Percentiles rank a stretch among this genome's conserved stretches.
phyloP scores from a whole-genome alignment of 2,113 vertebrate genomes.

The Pelvicachromis taeniatus region DNA sequence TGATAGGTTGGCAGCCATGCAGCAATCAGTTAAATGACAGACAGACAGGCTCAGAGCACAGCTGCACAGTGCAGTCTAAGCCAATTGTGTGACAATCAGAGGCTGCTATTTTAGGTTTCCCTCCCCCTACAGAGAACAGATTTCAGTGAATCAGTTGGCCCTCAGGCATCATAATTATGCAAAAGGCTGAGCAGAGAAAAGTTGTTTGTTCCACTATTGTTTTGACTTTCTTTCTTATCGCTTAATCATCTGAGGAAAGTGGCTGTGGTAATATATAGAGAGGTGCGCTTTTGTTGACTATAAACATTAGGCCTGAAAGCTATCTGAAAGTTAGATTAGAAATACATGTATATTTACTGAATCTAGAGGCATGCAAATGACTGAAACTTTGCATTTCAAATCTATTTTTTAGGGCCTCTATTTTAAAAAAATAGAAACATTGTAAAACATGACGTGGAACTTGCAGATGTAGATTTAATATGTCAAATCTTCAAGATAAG shows the following conservation, averaged over 20 bases:
- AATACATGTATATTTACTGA: conserved; percentile 29
- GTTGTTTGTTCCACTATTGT: conserved; percentile 71
- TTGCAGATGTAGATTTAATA: background rate
- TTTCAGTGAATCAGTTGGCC: conserved; percentile 74
- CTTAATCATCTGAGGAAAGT: conserved; percentile 62
- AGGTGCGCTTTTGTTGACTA: conserved; percentile 41
- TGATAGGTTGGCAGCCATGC: conserved; percentile 71
- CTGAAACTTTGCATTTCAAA: conserved; percentile 31
- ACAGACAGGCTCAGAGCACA: conserved; percentile 70
- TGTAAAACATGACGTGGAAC: background rate
- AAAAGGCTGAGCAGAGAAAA: conserved; percentile 68
- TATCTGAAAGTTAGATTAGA: conserved; percentile 51
- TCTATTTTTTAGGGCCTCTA: background rate
- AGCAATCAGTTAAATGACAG: conserved; percentile 76
- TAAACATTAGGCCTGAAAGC: conserved; percentile 48
- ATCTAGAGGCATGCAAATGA: conserved; percentile 42
- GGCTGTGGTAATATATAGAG: conserved; percentile 43
- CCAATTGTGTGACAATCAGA: conserved; percentile 79
- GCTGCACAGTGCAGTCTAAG: conserved; percentile 73
- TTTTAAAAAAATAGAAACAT: conserved; percentile 9
- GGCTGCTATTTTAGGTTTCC: conserved; percentile 74
- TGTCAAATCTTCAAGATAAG: background rate
- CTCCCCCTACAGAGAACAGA: conserved; percentile 66
- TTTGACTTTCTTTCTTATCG: conserved; percentile 63
- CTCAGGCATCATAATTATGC: conserved; percentile 74